These are phyloP conservation scores for Ochropleura plecta DNA, from an alignment of 2,888 invertebrate genomes.

Conservation along the genomic window DNA sequence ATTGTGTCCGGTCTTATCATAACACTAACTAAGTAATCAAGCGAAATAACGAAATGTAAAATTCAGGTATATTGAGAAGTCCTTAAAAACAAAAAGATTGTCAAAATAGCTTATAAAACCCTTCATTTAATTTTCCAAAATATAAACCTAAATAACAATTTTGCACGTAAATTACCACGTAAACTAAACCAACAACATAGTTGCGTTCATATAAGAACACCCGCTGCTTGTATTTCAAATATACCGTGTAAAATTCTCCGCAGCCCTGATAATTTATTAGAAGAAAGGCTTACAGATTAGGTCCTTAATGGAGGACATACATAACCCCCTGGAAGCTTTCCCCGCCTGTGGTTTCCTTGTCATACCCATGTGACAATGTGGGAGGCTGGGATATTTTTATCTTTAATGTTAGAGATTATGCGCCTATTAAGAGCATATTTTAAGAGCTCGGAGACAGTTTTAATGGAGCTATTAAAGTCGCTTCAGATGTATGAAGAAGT, in stretches of 20 bases:
- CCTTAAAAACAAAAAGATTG: not conserved
- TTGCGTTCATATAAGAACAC: conserved; percentile 62
- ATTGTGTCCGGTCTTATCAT: no score
- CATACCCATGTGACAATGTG: conserved; percentile 59
- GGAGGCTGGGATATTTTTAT: conserved; percentile 52
- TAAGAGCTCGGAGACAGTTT: conserved; percentile 55
- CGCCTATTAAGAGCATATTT: conserved; percentile 54
- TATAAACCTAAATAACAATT: conserved; percentile 15
- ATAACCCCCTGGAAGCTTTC: conserved; percentile 75
- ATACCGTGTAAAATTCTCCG: conserved; percentile 74
- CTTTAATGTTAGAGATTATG: conserved; percentile 56
- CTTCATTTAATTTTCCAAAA: not conserved
- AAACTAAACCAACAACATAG: conserved; percentile 38
- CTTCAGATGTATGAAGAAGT: conserved; percentile 39
- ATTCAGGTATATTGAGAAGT: no score
- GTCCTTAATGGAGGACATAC: conserved; percentile 83
- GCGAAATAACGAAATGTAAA: no score
- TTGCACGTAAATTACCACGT: conserved; percentile 19
- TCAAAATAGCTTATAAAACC: not conserved
- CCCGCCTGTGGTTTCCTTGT: conserved; percentile 60
- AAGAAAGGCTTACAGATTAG: conserved; percentile 86
- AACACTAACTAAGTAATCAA: no score
- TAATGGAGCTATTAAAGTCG: conserved; percentile 54
- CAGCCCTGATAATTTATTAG: conserved; percentile 82
- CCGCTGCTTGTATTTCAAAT: conserved; percentile 75